Base-by-base conservation (phyloP, 1,140 invertebrate species). In the Lutraria rhynchaena region DNA sequence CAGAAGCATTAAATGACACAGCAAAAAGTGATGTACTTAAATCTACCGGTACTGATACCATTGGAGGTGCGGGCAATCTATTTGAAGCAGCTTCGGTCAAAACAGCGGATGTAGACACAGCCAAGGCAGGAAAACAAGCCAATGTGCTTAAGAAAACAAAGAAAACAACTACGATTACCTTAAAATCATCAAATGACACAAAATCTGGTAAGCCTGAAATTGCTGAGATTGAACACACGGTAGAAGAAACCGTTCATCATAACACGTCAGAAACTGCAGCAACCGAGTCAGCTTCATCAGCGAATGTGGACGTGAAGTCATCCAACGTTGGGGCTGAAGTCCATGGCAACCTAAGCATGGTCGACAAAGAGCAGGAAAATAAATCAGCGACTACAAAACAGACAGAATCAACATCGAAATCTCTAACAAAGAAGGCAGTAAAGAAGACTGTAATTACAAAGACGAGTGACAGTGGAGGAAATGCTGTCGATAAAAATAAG, bases 81-180 rank as follows among this genome's bases (percentile, higher is more conserved):
- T 24, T n/a, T 4, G 29, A 41, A 11, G 9, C 73, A 1, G 41
- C 31, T 19, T 65, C 58, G 0, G 29, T 33, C 35, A 61, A 41
- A 7, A 17, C 60, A 1, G 44, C 37, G 7, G 74, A 41, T 17
- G 19, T 31, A 1, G 55, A 33, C 27, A 31, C 19, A 33, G 58
- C 60, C 3, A 37, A 22, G 9, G 58, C 74, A 19, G 61, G 35
- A 15, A 63, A 63, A n/a, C 24, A 63, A 9, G 58, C 41, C 37
- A 7, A 63, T n/a, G 58, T 60, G 31, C 44, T 77, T n/a, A 63
- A 77, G 44, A 77, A 63, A 44, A 58, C 55, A 19, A 75, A 75
- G 71, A 77, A 77, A 44, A 77, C 74, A 3, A 77, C 74, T 3
- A 77, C 74, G 33, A 77, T 49, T 27, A 22, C 61, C 17, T n/a